phyloP scores from a whole-genome alignment of 2,888 invertebrate genomes.

The Drosophila quinaria region DNA sequence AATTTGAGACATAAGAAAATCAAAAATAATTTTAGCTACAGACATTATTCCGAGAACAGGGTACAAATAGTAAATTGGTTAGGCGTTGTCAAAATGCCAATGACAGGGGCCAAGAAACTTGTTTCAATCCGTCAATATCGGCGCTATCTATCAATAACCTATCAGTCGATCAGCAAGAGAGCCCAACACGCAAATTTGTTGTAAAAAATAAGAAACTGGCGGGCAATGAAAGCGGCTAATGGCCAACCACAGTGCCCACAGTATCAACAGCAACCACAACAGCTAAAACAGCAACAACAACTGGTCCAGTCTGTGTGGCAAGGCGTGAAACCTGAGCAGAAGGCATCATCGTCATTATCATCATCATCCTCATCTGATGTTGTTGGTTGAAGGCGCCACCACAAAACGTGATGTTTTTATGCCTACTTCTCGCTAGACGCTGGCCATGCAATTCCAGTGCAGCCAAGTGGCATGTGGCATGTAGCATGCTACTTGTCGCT shows the following conservation, averaged over 20 bases:
- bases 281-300: conserved; percentile 41
- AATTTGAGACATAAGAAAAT: background rate
- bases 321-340: conserved; percentile 67
- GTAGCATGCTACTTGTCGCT: conserved; percentile 47
- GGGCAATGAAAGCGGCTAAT: conserved; percentile 44
- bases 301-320: conserved; percentile 59
- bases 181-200: conserved; percentile 59
- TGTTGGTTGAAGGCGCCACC: conserved; percentile 64
- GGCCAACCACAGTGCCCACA: conserved; percentile 17
- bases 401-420: conserved; percentile 72
- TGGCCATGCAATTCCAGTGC: conserved; percentile 47
- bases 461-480: conserved; percentile 57
- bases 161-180: conserved; percentile 22
- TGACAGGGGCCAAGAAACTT: conserved; percentile 38
- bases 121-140: conserved; percentile 52
- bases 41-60: background rate
- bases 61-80: conserved; percentile 11
- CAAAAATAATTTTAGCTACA: background rate
- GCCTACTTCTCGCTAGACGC: conserved; percentile 49
- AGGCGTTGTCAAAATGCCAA: conserved; percentile 47
- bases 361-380: conserved; percentile 13
- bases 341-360: conserved; percentile 33
- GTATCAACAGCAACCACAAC: conserved; percentile 22
- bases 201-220: conserved; percentile 29
- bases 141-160: conserved; percentile 26